Evolutionary conservation across 2,888 invertebrate genomes (phyloP).

Genomic region (Pharmacophagus antenor): DNA sequence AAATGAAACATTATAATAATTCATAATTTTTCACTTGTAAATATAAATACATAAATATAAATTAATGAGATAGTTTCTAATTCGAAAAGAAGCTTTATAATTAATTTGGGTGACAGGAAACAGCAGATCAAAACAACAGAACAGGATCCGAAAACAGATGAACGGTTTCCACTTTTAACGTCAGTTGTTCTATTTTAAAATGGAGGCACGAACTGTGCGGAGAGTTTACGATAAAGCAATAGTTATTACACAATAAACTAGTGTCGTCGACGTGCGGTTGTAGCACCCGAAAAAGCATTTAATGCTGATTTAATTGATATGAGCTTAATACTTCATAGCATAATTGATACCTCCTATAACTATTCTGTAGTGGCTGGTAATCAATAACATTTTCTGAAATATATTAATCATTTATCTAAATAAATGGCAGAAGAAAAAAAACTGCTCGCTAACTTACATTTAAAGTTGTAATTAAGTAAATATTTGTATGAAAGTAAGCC

Average conservation of each 20-base stretch:
- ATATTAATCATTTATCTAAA: too few species aligned
- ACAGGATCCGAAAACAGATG: slow-evolving; percentile 47
- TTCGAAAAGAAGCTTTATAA: slow-evolving; percentile 20
- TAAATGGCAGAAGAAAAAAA: too few species aligned
- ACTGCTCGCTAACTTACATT: too few species aligned
- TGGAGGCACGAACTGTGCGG: slow-evolving; percentile 53
- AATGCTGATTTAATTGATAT: slow-evolving; percentile 61
- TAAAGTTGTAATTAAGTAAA: too few species aligned
- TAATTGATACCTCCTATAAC: slow-evolving; percentile 22
- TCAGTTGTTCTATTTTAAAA: slow-evolving; percentile 58
- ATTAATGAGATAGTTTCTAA: background rate
- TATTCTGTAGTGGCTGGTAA: too few species aligned
- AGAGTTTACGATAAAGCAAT: slow-evolving; percentile 60
- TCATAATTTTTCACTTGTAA: background rate
- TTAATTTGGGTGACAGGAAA: slow-evolving; percentile 34
- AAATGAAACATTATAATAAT: background rate
- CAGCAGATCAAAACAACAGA: slow-evolving; percentile 42
- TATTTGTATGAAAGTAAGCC: too few species aligned
- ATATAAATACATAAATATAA: too few species aligned
- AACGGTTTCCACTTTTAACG: slow-evolving; percentile 37
- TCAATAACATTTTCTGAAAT: too few species aligned
- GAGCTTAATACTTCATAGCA: slow-evolving; percentile 35
- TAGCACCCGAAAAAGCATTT: slow-evolving; percentile 52
- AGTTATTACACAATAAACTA: slow-evolving; percentile 63
- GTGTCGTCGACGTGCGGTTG: slow-evolving; percentile 55